phyloP scores from a whole-genome alignment of 2,113 vertebrate species.

The Atrichornis clamosus region DNA sequence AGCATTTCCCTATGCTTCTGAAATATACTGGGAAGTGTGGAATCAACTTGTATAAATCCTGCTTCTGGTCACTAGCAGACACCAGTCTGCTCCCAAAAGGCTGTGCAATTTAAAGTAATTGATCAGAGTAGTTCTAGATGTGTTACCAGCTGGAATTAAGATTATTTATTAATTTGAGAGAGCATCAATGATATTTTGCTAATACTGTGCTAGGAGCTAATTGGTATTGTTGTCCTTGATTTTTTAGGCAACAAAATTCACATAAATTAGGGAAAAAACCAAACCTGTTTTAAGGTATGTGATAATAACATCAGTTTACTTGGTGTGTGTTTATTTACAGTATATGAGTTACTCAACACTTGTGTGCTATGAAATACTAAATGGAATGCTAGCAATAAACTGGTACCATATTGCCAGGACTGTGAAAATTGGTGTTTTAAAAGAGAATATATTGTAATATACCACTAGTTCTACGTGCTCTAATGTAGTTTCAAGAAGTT shows the following conservation, averaged over 20 bases:
- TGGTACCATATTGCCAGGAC: slow-evolving; percentile 4
- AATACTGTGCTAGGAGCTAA: background rate
- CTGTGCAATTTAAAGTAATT: background rate
- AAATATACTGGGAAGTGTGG: background rate
- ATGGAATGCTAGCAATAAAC: slow-evolving; percentile 36
- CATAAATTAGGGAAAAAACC: background rate
- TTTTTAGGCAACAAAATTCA: slow-evolving; percentile 30
- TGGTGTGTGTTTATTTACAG: slow-evolving; percentile 49
- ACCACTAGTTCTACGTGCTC: background rate
- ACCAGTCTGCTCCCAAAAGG: background rate
- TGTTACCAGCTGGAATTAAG: background rate
- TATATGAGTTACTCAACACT: background rate
- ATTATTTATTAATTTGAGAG: background rate
- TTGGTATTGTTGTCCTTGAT: background rate
- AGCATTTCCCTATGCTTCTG: background rate
- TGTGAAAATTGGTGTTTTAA: slow-evolving; percentile 19
- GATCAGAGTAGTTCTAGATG: background rate
- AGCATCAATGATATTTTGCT: background rate
- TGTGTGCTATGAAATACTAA: background rate
- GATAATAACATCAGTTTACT: slow-evolving; percentile 43
- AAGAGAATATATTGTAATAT: background rate
- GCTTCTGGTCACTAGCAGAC: background rate
- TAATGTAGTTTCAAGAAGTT: background rate
- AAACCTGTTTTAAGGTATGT: slow-evolving; percentile 55
- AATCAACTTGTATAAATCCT: background rate